A percentile compares a stretch with the other conserved stretches of the same genome.
Conservation (phyloP, 2,113 vertebrate genomes). For the Osmerus mordax region DNA sequence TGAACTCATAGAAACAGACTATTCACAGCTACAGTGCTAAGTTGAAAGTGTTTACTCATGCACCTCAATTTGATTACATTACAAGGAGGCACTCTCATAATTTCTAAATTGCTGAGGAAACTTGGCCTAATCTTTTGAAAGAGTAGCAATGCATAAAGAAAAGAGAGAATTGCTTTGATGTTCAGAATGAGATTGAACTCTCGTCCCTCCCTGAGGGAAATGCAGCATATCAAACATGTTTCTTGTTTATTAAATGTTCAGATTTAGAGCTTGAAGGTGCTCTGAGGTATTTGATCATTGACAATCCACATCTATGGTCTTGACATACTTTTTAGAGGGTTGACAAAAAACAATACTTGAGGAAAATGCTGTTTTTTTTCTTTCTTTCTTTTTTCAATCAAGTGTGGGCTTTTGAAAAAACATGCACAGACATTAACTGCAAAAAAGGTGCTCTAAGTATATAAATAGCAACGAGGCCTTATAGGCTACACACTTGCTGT, state of each 20-base stretch:
- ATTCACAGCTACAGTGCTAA: constrained; percentile 38
- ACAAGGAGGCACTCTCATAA: constrained; percentile 72
- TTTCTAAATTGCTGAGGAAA: constrained; percentile 76
- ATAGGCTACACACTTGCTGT: too few species aligned
- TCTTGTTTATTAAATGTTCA: constrained; percentile 55
- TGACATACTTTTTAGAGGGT: constrained; percentile 34
- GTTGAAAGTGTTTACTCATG: constrained; percentile 71
- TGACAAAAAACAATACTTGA: constrained; percentile 4
- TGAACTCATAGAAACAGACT: constrained; percentile 22
- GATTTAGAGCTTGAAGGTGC: constrained; percentile 53
- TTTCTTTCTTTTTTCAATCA: background rate
- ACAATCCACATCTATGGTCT: constrained; percentile 29
- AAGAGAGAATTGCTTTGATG: constrained; percentile 72
- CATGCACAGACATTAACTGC: background rate
- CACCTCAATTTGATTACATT: constrained; percentile 70
- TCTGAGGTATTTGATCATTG: constrained; percentile 54
- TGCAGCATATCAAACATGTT: constrained; percentile 32
- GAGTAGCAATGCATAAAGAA: constrained; percentile 65
- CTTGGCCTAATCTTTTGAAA: constrained; percentile 70
- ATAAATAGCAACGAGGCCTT: too few species aligned
- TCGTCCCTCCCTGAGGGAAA: constrained; percentile 53
- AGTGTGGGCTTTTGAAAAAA: background rate
- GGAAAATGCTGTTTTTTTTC: background rate
- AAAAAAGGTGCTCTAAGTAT: background rate
- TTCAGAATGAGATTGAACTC: constrained; percentile 71